Evolutionary conservation across 2,113 vertebrate genomes (phyloP).

Genomic region (Oreochromis tanganicae): DNA sequence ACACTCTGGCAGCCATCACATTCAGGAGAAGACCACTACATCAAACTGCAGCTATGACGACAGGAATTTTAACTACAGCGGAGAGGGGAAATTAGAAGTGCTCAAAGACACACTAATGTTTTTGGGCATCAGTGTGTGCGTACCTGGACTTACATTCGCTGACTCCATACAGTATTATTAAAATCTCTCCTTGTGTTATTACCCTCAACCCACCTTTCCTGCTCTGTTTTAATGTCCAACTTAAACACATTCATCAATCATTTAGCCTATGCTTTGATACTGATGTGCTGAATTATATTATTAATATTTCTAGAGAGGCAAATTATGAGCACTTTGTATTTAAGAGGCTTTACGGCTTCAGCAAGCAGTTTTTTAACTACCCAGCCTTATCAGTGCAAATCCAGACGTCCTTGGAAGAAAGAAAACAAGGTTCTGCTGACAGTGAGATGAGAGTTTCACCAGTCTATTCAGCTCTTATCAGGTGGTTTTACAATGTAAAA

Average conservation of each 20-base stretch:
- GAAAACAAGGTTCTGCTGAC: constrained; percentile 11
- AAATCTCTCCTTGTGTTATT: constrained; percentile 5
- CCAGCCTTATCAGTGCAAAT: constrained; percentile 34
- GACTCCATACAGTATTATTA: background rate
- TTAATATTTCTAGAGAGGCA: constrained; percentile 31
- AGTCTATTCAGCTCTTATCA: background rate
- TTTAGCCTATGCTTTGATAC: background rate
- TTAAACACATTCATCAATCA: background rate
- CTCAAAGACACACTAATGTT: background rate
- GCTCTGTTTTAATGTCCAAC: background rate
- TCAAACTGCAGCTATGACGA: constrained; percentile 36
- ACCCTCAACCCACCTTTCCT: background rate
- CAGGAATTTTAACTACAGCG: constrained; percentile 22
- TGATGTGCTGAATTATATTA: constrained; percentile 8
- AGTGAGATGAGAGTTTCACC: background rate
- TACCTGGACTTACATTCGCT: background rate
- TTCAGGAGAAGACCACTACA: constrained; percentile 37
- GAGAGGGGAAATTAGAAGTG: background rate
- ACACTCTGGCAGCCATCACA: constrained; percentile 35
- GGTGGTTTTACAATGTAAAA: background rate
- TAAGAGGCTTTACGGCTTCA: constrained; percentile 48
- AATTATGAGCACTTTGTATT: constrained; percentile 34
- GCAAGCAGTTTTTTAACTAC: constrained; percentile 17
- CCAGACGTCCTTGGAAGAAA: constrained; percentile 50
- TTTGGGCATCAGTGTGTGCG: background rate